These are phyloP conservation scores for Phrynosoma blainvillii DNA, from an alignment of 2,113 vertebrate species.

Conservation along the genomic window DNA sequence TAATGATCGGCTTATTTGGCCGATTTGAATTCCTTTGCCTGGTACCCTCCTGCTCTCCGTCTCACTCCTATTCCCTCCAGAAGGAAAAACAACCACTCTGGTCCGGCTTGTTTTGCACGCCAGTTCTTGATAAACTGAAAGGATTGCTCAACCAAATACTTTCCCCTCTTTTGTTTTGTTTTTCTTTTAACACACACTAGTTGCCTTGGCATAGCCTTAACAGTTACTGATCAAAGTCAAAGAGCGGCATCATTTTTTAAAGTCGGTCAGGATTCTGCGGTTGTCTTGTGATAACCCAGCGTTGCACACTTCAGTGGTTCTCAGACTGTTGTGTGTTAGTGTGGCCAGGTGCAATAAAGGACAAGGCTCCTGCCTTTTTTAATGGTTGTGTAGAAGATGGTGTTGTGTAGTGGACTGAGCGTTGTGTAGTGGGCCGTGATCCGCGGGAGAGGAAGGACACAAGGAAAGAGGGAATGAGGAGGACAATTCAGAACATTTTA, in stretches of 20 bases:
- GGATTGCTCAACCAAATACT: not conserved
- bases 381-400: too few relatives aligned
- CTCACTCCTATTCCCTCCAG: not conserved
- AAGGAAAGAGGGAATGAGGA: too few relatives aligned
- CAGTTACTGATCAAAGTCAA: not conserved
- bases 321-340: too few relatives aligned
- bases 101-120: not conserved
- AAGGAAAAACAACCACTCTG: not conserved
- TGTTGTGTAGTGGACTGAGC: too few relatives aligned
- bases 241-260: not conserved
- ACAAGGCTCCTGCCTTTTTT: too few relatives aligned
- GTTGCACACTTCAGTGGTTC: too few relatives aligned
- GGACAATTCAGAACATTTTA: too few relatives aligned
- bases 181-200: not conserved
- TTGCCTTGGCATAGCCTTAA: fast-evolving
- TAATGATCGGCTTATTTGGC: conserved; percentile 9
- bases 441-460: too few relatives aligned
- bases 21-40: not conserved
- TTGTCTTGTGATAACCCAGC: too few relatives aligned
- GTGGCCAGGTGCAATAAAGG: too few relatives aligned
- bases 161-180: not conserved
- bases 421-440: too few relatives aligned
- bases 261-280: too few relatives aligned
- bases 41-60: not conserved
- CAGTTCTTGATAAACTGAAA: not conserved